A percentile compares a stretch with the other conserved stretches of the same genome.
Conservation (phyloP, 2,113 vertebrate genomes). For the Ictidomys tridecemlineatus region DNA sequence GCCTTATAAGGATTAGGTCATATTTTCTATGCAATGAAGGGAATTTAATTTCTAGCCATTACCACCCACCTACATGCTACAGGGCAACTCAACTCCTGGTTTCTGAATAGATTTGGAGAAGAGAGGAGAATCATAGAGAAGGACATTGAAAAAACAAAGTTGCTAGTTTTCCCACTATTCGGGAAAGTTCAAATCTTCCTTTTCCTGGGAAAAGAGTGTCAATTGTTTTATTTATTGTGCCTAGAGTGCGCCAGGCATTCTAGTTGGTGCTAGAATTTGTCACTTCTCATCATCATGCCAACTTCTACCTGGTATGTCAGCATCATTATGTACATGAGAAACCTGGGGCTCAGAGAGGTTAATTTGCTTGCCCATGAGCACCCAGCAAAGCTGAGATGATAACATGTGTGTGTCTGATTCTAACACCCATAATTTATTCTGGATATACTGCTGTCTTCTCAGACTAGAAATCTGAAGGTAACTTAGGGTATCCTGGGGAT, state of each 20-base stretch:
- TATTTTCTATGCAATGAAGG: constrained; percentile 4
- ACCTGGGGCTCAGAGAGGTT: neutral
- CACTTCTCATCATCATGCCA: neutral
- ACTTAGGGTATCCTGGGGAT: neutral
- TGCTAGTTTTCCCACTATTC: neutral
- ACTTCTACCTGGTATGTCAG: neutral
- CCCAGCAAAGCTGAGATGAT: neutral
- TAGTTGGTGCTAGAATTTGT: neutral
- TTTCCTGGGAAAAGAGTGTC: neutral
- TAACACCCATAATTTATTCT: neutral
- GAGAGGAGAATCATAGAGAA: neutral
- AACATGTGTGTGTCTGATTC: neutral
- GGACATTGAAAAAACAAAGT: neutral
- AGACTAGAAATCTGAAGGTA: neutral
- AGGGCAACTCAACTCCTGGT: neutral
- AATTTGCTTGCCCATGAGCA: neutral
- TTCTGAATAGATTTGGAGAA: neutral
- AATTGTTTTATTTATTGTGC: neutral
- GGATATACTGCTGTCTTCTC: neutral
- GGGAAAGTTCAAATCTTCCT: neutral
- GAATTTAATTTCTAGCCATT: constrained; percentile 12
- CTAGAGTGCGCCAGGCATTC: neutral
- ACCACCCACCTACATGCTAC: neutral
- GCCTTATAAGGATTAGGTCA: neutral
- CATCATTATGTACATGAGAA: constrained; percentile 22